These are phyloP conservation scores for Nephrotoma guestfalica DNA, from an alignment of 2,888 invertebrate species.

Conservation along the genomic window DNA sequence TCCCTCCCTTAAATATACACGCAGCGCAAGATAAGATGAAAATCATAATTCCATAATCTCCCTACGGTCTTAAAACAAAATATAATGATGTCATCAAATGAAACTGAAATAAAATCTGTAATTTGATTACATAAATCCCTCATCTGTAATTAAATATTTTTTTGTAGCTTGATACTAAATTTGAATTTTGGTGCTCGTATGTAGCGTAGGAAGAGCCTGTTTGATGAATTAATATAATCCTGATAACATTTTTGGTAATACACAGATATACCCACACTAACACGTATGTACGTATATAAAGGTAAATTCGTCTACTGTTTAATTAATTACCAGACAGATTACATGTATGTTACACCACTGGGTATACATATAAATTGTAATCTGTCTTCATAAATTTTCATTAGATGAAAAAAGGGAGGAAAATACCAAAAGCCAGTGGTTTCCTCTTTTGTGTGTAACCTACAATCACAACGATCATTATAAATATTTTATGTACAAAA, in stretches of 20 bases:
- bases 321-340: background rate
- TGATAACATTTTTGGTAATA: too few relatives aligned
- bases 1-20: too few relatives aligned
- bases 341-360: background rate
- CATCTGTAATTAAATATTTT: background rate
- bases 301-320: background rate
- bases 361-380: background rate
- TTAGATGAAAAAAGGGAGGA: background rate
- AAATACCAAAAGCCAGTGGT: background rate
- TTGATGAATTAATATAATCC: too few relatives aligned
- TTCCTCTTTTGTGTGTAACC: background rate
- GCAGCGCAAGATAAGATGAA: background rate
- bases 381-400: background rate
- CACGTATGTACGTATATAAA: background rate
- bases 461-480: background rate
- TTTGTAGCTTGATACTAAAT: background rate
- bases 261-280: too few relatives aligned
- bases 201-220: too few relatives aligned
- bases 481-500: background rate
- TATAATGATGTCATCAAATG: background rate
- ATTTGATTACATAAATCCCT: background rate
- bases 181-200: too few relatives aligned
- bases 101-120: background rate
- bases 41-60: background rate
- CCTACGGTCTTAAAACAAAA: background rate